phyloP scores from a whole-genome alignment of 2,113 vertebrate genomes.

The Podarcis muralis region DNA sequence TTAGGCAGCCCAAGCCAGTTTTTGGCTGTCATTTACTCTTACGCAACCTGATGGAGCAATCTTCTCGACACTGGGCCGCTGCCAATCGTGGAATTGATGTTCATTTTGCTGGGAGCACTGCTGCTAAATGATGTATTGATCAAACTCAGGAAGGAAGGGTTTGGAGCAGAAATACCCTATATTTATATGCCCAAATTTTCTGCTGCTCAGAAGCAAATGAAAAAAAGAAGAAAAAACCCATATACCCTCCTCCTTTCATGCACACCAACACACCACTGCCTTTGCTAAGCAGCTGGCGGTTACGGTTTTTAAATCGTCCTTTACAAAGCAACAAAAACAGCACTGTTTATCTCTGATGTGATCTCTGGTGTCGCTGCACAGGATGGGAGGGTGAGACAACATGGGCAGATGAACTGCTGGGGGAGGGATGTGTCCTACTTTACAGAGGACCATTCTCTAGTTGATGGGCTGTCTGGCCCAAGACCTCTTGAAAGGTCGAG shows the following conservation, averaged over 20 bases:
- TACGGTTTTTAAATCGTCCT: background rate
- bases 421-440: too few relatives aligned
- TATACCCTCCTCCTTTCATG: background rate
- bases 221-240: background rate
- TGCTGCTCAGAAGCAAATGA: background rate
- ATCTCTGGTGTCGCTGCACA: background rate
- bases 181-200: background rate
- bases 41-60: conserved; percentile 6
- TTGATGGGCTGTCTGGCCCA: too few relatives aligned
- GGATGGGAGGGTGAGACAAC: background rate
- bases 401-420: too few relatives aligned
- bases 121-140: conserved; percentile 35
- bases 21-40: conserved; percentile 14
- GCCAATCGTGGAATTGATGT: conserved; percentile 15
- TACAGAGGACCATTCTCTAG: too few relatives aligned
- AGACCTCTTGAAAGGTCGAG: too few relatives aligned
- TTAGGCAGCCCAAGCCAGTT: background rate
- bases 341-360: background rate
- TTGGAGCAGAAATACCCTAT: background rate
- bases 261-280: background rate
- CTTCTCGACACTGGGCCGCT: background rate
- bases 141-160: background rate
- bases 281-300: background rate
- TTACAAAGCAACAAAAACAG: background rate
- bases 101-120: conserved; percentile 31